Conservation (phyloP, 2,113 vertebrate species). For the Heloderma charlesbogerti region DNA sequence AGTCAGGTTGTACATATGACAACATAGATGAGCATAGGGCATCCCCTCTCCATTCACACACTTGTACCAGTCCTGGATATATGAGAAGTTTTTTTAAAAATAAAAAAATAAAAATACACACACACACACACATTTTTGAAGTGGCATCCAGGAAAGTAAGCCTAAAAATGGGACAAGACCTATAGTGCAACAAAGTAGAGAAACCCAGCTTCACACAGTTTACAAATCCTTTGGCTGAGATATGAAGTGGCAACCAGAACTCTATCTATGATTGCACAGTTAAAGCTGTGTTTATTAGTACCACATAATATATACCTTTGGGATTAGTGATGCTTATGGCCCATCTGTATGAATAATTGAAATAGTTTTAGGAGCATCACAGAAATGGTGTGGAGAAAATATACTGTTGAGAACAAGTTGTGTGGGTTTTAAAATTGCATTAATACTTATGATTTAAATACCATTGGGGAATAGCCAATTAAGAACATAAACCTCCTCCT, state of each 20-base stretch:
- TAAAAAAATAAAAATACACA: too few species aligned
- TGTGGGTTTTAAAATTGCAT: too few species aligned
- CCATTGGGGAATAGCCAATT: too few species aligned
- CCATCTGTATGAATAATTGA: too few species aligned
- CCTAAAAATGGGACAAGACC: neutral
- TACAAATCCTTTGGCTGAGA: neutral
- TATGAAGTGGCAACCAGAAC: neutral
- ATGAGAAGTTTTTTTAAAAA: neutral
- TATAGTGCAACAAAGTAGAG: neutral
- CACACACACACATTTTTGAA: neutral
- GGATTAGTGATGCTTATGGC: too few species aligned
- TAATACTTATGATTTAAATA: too few species aligned
- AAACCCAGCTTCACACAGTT: neutral
- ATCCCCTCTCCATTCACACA: neutral
- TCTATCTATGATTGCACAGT: neutral
- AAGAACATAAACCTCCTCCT: neutral
- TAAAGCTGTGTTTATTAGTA: neutral
- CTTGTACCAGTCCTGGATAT: neutral
- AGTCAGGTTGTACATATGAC: neutral
- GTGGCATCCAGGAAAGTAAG: neutral
- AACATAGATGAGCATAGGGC: neutral
- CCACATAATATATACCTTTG: neutral
- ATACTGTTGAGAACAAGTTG: too few species aligned
- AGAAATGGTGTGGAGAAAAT: too few species aligned
- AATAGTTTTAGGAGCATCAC: too few species aligned